Evolutionary conservation across 2,888 invertebrate species (phyloP), one percentile per base, ranked within the genome.

Genomic region (Amblyjoppa proteus): DNA sequence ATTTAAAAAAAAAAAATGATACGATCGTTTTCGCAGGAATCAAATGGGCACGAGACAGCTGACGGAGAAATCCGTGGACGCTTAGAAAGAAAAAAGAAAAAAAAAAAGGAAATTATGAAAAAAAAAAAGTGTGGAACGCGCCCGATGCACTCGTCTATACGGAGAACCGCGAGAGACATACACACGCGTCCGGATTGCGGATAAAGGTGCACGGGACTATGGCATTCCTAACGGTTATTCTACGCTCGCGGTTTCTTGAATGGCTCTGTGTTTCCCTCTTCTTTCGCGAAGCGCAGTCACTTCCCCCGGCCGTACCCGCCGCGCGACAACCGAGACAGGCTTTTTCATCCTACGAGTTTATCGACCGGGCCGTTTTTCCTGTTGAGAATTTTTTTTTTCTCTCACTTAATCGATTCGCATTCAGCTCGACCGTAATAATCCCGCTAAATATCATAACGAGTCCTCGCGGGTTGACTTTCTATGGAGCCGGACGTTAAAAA

Each of bases 221-320:
- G 88, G 87, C 87, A 91, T 91, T 91, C 88, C 90, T 90, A 90
- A 90, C 90, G 89, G 90, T 90, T 90, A 90, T 83, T 64, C 81
- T 84, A 84, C 83, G 83, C 86, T 73, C 70, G 49, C 74, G 58
- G 85, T 86, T 87, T 90, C 87, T 89, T 89, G 87, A 88, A 88
- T 89, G 87, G 83, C 87, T 81, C 56, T 70, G 38, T 31, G 82
- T 86, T 77, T 88, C 81, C 78, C 84, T 87, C 82, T 82, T 69
- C 41, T 41, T 71, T 38, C 79, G 73, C 56, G 69, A 58, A 68
- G 68, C 70, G 53, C 64, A 31, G 31, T 53, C 64, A 51, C n/a
- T 34, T 31, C 81, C 58, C 58, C 41, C 41, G n/a, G 1, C 45
- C 58, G 7, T 7, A 3, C 13, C 31, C 16, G 53, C 7, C 34